Evolutionary conservation across 2,888 invertebrate genomes (phyloP).

Genomic region (Andrena bicolor): DNA sequence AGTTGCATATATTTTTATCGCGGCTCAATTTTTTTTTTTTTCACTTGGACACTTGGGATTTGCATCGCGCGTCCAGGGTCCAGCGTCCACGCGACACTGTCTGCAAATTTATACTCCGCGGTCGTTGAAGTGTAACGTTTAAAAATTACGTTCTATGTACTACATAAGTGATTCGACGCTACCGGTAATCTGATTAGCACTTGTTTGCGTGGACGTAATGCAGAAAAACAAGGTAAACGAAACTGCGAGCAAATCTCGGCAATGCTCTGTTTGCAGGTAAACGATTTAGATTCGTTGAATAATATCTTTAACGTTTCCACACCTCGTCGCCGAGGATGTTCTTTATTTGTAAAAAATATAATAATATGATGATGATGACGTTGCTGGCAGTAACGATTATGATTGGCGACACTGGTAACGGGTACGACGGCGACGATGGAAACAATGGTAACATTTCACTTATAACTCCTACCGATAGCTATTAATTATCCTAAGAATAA

Average conservation of each 20-base stretch:
- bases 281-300: not conserved
- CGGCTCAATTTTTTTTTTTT: conserved; percentile 5
- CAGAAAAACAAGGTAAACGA: too few species aligned
- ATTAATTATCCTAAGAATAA: conserved; percentile 28
- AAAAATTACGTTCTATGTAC: too few species aligned
- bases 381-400: conserved; percentile 55
- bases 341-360: conserved; percentile 85
- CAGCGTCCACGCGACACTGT: not conserved
- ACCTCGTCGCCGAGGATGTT: conserved; percentile 66
- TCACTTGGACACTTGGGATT: not conserved
- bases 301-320: conserved; percentile 1
- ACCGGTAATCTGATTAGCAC: too few species aligned
- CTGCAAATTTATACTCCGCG: not conserved
- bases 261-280: not conserved
- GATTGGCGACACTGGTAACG: conserved; percentile 43
- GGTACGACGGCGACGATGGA: conserved; percentile 39
- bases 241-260: too few species aligned
- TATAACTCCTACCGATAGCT: conserved; percentile 28
- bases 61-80: not conserved
- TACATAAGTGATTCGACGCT: too few species aligned
- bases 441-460: conserved; percentile 36
- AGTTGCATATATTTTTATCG: conserved; percentile 1
- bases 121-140: too few species aligned
- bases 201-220: too few species aligned
- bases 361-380: conserved; percentile 77